Percentiles rank a stretch among this genome's conserved stretches.
Evolutionary conservation across 2,888 invertebrate species (phyloP).

Genomic region (Eretmocerus hayati): DNA sequence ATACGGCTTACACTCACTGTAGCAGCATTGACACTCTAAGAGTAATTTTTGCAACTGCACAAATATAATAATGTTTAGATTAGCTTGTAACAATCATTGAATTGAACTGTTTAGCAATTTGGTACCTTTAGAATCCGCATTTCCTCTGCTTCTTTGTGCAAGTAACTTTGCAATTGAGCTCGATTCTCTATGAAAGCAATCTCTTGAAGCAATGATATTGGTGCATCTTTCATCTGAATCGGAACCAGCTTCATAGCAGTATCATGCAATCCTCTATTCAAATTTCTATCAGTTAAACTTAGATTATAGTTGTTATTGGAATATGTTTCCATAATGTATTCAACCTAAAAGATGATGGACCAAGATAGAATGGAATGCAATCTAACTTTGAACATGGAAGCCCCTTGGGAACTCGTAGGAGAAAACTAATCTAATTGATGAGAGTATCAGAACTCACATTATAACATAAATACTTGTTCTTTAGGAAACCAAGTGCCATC

Average conservation of each 20-base stretch:
- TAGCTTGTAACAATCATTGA: neutral
- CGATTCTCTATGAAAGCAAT: conserved; percentile 39
- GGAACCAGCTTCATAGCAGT: neutral
- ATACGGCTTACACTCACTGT: conserved; percentile 49
- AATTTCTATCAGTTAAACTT: conserved; percentile 9
- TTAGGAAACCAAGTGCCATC: conserved; percentile 29
- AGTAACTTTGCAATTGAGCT: conserved; percentile 32
- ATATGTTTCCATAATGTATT: no score
- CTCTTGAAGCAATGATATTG: conserved; percentile 35
- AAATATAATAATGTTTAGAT: no score
- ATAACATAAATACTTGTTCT: conserved; percentile 23
- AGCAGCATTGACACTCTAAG: conserved; percentile 52
- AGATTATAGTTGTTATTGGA: conserved; percentile 5
- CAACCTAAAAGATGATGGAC: no score
- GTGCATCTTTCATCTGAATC: conserved; percentile 2
- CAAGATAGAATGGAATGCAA: no score
- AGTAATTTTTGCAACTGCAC: conserved; percentile 31
- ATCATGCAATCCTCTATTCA: neutral
- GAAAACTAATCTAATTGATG: no score
- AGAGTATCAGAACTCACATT: no score
- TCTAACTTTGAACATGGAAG: no score
- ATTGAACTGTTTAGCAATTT: neutral
- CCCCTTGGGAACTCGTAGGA: no score
- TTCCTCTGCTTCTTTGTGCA: conserved; percentile 36
- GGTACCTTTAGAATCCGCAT: conserved; percentile 38